Evolutionary conservation across 1,140 invertebrate species (phyloP), one percentile per base, ranked within the genome.

Genomic region (Zelostemma sp.): DNA sequence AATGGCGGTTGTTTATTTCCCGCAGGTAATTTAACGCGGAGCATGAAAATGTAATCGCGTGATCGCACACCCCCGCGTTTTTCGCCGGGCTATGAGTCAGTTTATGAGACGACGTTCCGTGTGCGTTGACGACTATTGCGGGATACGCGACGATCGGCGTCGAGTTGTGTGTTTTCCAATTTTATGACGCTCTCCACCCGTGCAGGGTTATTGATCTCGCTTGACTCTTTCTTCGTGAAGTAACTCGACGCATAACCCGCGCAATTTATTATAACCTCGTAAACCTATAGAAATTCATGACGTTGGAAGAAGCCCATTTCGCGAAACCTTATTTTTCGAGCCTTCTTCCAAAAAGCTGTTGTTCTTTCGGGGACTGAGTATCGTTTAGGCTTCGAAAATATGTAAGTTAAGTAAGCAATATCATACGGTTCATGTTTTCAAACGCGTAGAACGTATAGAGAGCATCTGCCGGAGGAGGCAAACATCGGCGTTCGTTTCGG

Each of bases 1-100:
- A 74, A 72, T 74, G 68, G 63, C 56, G 54, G 51, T 74, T 65
- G 65, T 76, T 77, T 76, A 74, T 76, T 73, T 57, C 31, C 55
- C 47, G 53, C 11, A 40, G 57, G 54, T 67, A 64, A 74, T 74
- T 74, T 69, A 65, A 68, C 55, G 40, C 35, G 38, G 49, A 46
- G 50, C 54, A 63, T 57, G 60, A 69, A 68, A 72, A 53, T 70
- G 56, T 56, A 73, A 74, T 58, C 50, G 60, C 63, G 38, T 56
- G 51, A 50, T 49, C 50, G 31, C 35, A 18, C 46, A 28, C 57
- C 53, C 48, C 12, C 58, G 28, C 17, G 43, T 41, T 68, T 70
- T 73, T 54, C 50, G 38, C 9, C 9, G 11, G 9, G 3, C 35
- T 14, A 15, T 41, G 58, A 60, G 51, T 64, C 51, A 21, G 31